These are phyloP conservation scores for Lineus longissimus DNA, from an alignment of 1,140 invertebrate species.

Conservation along the genomic window DNA sequence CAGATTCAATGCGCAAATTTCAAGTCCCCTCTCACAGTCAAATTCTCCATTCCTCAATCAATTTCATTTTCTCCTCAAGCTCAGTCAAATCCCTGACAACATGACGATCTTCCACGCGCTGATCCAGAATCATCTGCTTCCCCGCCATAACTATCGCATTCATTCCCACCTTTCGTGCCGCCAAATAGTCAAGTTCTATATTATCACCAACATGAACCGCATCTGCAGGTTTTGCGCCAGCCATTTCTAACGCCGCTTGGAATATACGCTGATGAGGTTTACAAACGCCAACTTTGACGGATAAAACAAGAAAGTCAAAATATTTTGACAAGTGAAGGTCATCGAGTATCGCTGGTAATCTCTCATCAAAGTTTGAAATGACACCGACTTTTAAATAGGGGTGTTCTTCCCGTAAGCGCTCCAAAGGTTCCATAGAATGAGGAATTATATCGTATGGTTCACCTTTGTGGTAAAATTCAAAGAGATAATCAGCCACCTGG, in stretches of 20 bases:
- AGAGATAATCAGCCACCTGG: conserved; percentile 57
- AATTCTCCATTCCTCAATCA: no score
- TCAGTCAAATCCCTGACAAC: conserved; percentile 2
- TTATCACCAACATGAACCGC: conserved; percentile 81
- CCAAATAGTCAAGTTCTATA: conserved; percentile 70
- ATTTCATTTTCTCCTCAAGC: background rate
- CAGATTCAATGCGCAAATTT: no score
- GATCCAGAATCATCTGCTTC: background rate
- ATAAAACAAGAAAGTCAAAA: conserved; percentile 77
- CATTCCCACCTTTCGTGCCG: conserved; percentile 71
- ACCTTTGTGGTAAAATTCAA: conserved; percentile 61
- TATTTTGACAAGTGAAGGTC: conserved; percentile 64
- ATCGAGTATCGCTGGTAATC: conserved; percentile 65
- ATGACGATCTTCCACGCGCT: background rate
- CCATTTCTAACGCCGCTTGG: conserved; percentile 60
- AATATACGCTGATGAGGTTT: conserved; percentile 78
- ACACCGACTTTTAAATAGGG: conserved; percentile 62
- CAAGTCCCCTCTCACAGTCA: no score
- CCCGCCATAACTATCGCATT: conserved; percentile 61
- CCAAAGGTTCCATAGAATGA: conserved; percentile 63
- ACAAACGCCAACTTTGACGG: conserved; percentile 66
- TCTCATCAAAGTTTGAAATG: conserved; percentile 84
- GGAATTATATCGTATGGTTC: conserved; percentile 69
- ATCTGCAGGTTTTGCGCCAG: conserved; percentile 57
- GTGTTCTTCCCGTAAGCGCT: conserved; percentile 52